Evolutionary conservation across 2,113 vertebrate genomes (phyloP).

Genomic region (Tyto alba): DNA sequence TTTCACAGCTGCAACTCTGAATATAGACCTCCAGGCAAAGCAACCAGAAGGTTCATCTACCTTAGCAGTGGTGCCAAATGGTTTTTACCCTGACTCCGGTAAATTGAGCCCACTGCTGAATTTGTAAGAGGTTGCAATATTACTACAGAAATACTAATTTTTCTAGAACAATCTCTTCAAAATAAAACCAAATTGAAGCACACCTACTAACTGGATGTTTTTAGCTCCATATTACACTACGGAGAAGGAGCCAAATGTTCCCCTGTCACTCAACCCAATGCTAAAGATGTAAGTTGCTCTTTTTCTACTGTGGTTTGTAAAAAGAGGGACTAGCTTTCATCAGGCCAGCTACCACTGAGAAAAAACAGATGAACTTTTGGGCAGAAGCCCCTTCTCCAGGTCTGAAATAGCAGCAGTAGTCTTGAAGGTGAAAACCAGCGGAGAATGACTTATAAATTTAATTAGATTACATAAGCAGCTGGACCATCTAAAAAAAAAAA

Average conservation of each 20-base stretch:
- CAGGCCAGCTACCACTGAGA: not conserved
- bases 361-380: not conserved
- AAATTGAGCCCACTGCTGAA: not conserved
- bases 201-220: slow-evolving; percentile 46
- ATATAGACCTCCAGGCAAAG: not conserved
- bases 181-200: not conserved
- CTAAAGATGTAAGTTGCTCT: slow-evolving; percentile 8
- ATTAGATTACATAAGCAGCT: not conserved
- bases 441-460: not conserved
- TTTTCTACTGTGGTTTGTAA: not conserved
- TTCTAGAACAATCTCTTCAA: not conserved
- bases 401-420: not conserved
- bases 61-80: not conserved
- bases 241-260: slow-evolving; percentile 22
- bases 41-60: not conserved
- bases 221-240: not conserved
- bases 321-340: not conserved
- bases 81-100: not conserved
- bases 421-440: not conserved
- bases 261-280: not conserved
- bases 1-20: not conserved
- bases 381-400: not conserved
- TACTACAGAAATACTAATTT: not conserved
- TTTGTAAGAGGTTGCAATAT: not conserved
- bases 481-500: not conserved